phyloP scores from a whole-genome alignment of 1,140 invertebrate species.

The Lysiphlebus fabarum region DNA sequence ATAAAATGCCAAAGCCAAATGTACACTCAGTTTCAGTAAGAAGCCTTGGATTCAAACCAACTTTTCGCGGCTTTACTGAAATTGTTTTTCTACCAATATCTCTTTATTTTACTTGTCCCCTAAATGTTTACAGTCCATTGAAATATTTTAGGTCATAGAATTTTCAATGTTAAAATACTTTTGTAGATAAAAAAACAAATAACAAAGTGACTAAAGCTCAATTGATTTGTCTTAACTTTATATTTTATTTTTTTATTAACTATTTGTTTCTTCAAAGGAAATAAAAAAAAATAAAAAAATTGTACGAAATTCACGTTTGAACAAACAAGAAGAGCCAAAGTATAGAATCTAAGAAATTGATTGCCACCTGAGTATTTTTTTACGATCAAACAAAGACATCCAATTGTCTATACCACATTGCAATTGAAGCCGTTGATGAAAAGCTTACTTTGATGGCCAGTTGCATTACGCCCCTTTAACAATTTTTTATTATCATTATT shows the following conservation, averaged over 20 bases:
- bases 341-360: too few relatives aligned
- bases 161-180: too few relatives aligned
- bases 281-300: too few relatives aligned
- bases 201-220: too few relatives aligned
- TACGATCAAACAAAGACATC: conserved; percentile 6
- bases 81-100: conserved; percentile 24
- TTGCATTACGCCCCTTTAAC: background rate
- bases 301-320: too few relatives aligned
- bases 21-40: conserved; percentile 1
- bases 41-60: conserved; percentile 10
- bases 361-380: background rate
- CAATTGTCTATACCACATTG: conserved; percentile 2
- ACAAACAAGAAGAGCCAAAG: too few relatives aligned
- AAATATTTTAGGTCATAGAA: background rate
- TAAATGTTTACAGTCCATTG: conserved; percentile 7
- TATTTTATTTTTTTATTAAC: too few relatives aligned
- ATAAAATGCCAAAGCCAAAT: conserved; percentile 1
- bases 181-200: too few relatives aligned
- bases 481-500: too few relatives aligned
- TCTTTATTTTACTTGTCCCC: conserved; percentile 1
- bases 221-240: too few relatives aligned
- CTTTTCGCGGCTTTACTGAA: conserved; percentile 23
- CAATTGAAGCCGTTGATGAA: conserved; percentile 7
- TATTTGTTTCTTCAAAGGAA: too few relatives aligned
- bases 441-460: conserved; percentile 1